A percentile compares a stretch with the other conserved stretches of the same genome.
Conservation (phyloP, 1,140 invertebrate genomes). For the Papilio dardanus region DNA sequence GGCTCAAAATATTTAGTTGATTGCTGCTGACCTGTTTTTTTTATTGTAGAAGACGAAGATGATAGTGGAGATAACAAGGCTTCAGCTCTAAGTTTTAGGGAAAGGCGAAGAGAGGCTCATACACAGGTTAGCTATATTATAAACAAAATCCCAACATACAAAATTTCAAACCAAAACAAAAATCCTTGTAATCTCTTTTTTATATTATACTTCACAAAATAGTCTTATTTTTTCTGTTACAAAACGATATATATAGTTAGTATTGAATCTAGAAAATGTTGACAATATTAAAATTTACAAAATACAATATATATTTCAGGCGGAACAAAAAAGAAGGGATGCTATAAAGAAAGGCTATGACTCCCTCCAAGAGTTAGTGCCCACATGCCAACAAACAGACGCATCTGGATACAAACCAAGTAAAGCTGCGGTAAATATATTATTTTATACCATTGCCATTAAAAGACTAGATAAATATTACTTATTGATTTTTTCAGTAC, state of each 20-base stretch:
- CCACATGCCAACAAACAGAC: conserved; percentile 94
- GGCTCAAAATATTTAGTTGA: not conserved
- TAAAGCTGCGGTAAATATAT: conserved; percentile 91
- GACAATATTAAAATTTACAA: not conserved
- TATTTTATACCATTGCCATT: not conserved
- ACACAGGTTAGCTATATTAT: conserved; percentile 85
- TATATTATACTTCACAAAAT: no score
- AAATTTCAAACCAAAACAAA: not conserved
- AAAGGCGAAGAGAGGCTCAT: conserved; percentile 96
- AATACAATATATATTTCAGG: conserved; percentile 67
- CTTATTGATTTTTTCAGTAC: no score
- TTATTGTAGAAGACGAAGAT: conserved; percentile 92
- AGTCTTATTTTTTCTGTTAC: no score
- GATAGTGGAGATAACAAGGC: conserved; percentile 89
- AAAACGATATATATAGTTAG: not conserved
- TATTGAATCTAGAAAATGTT: not conserved
- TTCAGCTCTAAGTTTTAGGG: conserved; percentile 94
- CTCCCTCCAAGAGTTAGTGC: conserved; percentile 94
- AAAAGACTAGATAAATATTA: no score
- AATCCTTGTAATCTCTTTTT: no score
- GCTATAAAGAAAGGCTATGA: conserved; percentile 98
- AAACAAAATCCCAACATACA: not conserved
- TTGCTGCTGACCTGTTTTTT: conserved; percentile 16
- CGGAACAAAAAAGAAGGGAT: conserved; percentile 98
- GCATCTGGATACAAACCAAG: conserved; percentile 96